Evolutionary conservation across 2,888 invertebrate genomes (phyloP).

Genomic region (Spisula subtruncata): DNA sequence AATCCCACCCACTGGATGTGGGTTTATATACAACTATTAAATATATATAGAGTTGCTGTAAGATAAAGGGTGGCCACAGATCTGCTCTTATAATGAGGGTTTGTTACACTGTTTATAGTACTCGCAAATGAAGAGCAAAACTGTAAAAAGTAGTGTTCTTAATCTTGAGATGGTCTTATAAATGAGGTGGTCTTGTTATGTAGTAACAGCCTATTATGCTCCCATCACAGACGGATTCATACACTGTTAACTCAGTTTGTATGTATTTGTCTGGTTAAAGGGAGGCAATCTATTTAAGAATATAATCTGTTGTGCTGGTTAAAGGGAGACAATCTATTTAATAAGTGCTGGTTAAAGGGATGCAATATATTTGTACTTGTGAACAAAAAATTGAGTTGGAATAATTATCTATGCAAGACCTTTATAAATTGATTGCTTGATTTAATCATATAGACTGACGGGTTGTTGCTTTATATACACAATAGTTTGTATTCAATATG

Average conservation of each 20-base stretch:
- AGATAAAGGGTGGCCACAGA: too few relatives aligned
- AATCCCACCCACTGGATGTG: too few relatives aligned
- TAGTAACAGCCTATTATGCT: too few relatives aligned
- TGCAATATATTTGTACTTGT: not conserved
- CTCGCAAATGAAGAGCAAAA: not conserved
- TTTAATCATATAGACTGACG: not conserved
- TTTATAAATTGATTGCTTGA: too few relatives aligned
- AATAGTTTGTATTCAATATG: not conserved
- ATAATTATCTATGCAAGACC: not conserved
- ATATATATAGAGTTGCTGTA: too few relatives aligned
- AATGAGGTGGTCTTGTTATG: too few relatives aligned
- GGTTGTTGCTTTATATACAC: not conserved
- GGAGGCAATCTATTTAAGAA: not conserved
- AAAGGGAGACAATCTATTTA: not conserved
- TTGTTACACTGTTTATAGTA: too few relatives aligned
- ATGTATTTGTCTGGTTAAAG: not conserved
- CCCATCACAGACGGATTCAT: too few relatives aligned
- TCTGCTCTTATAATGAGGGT: too few relatives aligned
- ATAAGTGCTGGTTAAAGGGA: not conserved
- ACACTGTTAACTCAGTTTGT: not conserved
- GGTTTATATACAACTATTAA: too few relatives aligned
- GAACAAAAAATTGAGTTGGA: not conserved
- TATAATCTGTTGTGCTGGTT: not conserved
- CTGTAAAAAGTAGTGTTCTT: not conserved
- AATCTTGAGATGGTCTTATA: too few relatives aligned